phyloP scores from a whole-genome alignment of 1,140 invertebrate genomes.

The Laupala kohalensis region DNA sequence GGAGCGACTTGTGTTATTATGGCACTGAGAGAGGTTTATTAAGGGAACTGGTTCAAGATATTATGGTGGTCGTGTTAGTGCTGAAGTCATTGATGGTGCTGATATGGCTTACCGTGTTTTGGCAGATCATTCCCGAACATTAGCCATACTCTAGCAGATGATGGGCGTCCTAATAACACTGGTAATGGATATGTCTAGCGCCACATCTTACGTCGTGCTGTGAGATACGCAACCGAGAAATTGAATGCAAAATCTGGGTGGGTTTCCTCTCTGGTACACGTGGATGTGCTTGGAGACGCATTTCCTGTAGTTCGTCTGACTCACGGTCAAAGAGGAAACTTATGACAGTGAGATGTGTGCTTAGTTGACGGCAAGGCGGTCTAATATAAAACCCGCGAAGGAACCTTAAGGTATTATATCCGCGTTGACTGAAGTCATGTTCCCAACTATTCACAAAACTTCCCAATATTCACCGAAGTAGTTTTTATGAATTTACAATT shows the following conservation, averaged over 20 bases:
- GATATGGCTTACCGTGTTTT: slow-evolving; percentile 99
- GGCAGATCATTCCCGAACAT: slow-evolving; percentile 92
- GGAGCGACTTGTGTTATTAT: slow-evolving; percentile 92
- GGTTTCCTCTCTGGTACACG: slow-evolving; percentile 75
- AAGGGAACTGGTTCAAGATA: slow-evolving; percentile 59
- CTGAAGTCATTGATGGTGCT: slow-evolving; percentile 80
- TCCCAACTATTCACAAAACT: too few relatives aligned
- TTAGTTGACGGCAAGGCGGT: too few relatives aligned
- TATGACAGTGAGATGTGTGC: too few relatives aligned
- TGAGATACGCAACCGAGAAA: slow-evolving; percentile 92
- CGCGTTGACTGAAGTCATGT: too few relatives aligned
- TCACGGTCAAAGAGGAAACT: too few relatives aligned
- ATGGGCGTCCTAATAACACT: slow-evolving; percentile 91
- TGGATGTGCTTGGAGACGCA: slow-evolving; percentile 74
- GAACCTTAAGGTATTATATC: too few relatives aligned
- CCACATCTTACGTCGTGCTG: slow-evolving; percentile 74
- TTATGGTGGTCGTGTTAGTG: slow-evolving; percentile 83
- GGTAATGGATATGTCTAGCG: slow-evolving; percentile 61
- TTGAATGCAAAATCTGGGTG: slow-evolving; percentile 90
- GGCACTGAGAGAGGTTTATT: slow-evolving; percentile 81
- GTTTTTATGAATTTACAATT: too few relatives aligned
- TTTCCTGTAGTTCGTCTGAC: slow-evolving; percentile 93
- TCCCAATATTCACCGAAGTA: too few relatives aligned
- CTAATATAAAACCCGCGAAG: too few relatives aligned
- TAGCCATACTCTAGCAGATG: slow-evolving; percentile 94